phyloP scores from a whole-genome alignment of 2,888 invertebrate genomes.

The Drosophila anceps region DNA sequence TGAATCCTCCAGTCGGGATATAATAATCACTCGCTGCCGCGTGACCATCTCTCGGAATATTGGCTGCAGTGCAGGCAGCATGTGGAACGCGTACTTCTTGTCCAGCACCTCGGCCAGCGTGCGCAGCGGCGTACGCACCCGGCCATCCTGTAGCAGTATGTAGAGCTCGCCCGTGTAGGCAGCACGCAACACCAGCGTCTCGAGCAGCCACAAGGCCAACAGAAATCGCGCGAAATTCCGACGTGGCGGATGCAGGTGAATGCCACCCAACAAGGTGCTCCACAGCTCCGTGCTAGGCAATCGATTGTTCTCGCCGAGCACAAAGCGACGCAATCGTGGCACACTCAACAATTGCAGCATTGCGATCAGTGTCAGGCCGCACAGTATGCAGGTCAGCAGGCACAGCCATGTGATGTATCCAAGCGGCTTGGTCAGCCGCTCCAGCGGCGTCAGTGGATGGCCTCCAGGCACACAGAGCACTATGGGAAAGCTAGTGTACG shows the following conservation, averaged over 20 bases:
- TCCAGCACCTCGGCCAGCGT: conserved; percentile 68
- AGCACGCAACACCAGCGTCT: conserved; percentile 75
- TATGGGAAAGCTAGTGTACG: conserved; percentile 72
- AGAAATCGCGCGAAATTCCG: conserved; percentile 82
- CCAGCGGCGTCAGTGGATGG: conserved; percentile 63
- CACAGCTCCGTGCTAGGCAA: conserved; percentile 73
- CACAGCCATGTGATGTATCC: conserved; percentile 77
- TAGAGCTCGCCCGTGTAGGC: conserved; percentile 81
- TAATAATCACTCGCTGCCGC: neutral
- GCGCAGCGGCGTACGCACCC: conserved; percentile 51
- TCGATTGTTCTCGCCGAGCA: conserved; percentile 73
- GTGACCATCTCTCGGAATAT: conserved; percentile 46
- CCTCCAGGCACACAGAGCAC: conserved; percentile 76
- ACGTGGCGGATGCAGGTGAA: conserved; percentile 60
- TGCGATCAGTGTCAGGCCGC: conserved; percentile 59
- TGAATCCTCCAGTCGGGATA: neutral
- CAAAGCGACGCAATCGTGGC: conserved; percentile 50
- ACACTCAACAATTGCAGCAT: conserved; percentile 28
- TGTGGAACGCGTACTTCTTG: conserved; percentile 60
- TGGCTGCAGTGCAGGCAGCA: conserved; percentile 50
- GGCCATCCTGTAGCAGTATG: conserved; percentile 79
- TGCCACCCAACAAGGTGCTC: conserved; percentile 67
- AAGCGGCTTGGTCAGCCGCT: conserved; percentile 79
- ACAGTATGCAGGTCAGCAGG: conserved; percentile 58
- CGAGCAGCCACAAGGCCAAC: conserved; percentile 77